Conservation (phyloP, 2,797 vertebrate species). For the Pangasius mekongensis region DNA sequence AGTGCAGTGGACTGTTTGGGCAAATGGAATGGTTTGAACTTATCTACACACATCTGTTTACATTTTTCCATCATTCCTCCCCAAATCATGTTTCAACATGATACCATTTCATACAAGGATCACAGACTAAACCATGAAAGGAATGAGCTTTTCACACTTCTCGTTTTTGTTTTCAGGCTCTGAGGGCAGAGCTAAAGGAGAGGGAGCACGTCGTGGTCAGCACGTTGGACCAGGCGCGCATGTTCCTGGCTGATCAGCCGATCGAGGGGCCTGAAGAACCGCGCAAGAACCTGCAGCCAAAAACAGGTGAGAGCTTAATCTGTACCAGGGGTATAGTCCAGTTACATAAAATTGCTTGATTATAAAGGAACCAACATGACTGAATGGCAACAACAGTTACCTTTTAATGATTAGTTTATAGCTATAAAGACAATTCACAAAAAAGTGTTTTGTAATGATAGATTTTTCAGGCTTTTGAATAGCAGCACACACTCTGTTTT, state of each 20-base stretch:
- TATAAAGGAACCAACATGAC: neutral
- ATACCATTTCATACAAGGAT: neutral
- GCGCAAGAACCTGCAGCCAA: constrained; percentile 86
- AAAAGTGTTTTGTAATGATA: neutral
- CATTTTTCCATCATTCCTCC: constrained; percentile 20
- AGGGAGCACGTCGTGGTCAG: constrained; percentile 86
- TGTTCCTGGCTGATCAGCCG: constrained; percentile 94
- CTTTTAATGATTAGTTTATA: neutral
- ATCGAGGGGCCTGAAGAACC: constrained; percentile 96
- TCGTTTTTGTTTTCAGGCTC: constrained; percentile 69
- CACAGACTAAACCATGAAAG: neutral
- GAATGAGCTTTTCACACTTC: constrained; percentile 1
- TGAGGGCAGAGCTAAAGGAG: constrained; percentile 88
- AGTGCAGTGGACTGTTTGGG: neutral
- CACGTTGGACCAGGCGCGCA: constrained; percentile 89
- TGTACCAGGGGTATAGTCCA: neutral
- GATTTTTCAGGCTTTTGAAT: neutral
- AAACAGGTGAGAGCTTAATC: constrained; percentile 77
- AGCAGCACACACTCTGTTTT: neutral
- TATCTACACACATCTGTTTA: neutral
- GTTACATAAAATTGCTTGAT: neutral
- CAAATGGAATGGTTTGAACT: neutral
- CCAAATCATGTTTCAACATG: neutral
- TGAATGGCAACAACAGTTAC: neutral
- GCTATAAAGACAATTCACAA: neutral